Conservation (phyloP, 2,888 invertebrate genomes). For the Elgonia sp. region DNA sequence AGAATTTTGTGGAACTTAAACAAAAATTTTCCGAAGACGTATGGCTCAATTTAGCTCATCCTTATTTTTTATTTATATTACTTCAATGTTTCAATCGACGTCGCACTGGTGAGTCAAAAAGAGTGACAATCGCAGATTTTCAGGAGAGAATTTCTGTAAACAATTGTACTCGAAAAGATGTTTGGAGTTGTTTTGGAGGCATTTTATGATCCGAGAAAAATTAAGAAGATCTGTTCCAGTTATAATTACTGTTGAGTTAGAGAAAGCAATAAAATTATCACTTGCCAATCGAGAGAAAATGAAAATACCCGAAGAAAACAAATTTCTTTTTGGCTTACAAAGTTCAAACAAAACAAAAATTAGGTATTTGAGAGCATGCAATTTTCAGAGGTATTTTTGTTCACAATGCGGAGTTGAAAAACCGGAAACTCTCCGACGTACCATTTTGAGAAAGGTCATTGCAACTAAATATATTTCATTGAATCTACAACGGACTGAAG, state of each 20-base stretch:
- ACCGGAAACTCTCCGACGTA: conserved; percentile 73
- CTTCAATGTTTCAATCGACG: too few species aligned
- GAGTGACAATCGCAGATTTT: too few species aligned
- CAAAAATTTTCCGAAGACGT: too few species aligned
- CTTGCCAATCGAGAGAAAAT: conserved; percentile 47
- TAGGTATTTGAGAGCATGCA: conserved; percentile 67
- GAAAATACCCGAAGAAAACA: conserved; percentile 53
- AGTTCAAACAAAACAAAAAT: conserved; percentile 7
- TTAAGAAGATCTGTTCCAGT: too few species aligned
- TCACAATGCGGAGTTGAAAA: conserved; percentile 62
- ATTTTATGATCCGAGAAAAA: too few species aligned
- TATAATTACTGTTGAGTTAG: conserved; percentile 51
- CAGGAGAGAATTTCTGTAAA: too few species aligned
- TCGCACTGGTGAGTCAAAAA: too few species aligned
- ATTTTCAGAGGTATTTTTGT: conserved; percentile 63
- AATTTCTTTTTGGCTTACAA: conserved; percentile 72
- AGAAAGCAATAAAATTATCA: conserved; percentile 48
- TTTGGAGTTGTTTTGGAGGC: too few species aligned
- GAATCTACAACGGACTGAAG: conserved; percentile 52
- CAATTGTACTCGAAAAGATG: too few species aligned
- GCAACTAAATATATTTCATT: conserved; percentile 73
- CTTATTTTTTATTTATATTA: too few species aligned
- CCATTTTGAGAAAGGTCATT: conserved; percentile 73
- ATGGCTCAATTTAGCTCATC: too few species aligned
- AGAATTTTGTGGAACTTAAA: too few species aligned